Percentiles rank a stretch among this genome's conserved stretches.
phyloP scores from a whole-genome alignment of 1,140 invertebrate species.

The Colletes gigas region DNA sequence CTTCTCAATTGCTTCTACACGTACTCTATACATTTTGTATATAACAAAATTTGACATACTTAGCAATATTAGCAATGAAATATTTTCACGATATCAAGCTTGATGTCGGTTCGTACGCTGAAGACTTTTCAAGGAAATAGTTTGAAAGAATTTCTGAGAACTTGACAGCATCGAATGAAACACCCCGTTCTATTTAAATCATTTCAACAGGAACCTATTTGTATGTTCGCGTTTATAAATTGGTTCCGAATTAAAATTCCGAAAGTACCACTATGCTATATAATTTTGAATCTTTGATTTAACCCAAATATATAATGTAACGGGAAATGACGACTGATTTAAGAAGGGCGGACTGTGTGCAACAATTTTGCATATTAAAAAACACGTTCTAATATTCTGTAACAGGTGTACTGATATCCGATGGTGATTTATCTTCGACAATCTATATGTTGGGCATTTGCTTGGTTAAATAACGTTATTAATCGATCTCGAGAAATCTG shows the following conservation, averaged over 20 bases:
- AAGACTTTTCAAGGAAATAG: not conserved
- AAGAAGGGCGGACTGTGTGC: not conserved
- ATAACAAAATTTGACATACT: not conserved
- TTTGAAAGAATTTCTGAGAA: not conserved
- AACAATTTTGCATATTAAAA: not conserved
- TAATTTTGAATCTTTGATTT: not conserved
- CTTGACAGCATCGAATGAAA: not conserved
- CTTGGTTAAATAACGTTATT: constrained; percentile 69
- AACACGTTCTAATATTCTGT: not conserved
- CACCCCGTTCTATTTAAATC: not conserved
- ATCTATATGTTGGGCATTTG: constrained; percentile 74
- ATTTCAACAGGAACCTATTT: constrained; percentile 1
- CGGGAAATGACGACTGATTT: not conserved
- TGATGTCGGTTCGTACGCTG: not conserved
- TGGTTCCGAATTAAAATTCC: not conserved
- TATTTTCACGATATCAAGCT: not conserved
- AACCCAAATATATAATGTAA: constrained; percentile 5
- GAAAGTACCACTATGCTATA: not conserved
- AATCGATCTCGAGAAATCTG: constrained; percentile 42
- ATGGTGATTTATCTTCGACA: not conserved
- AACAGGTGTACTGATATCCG: not conserved
- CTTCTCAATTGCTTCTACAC: not conserved
- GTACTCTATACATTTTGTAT: not conserved
- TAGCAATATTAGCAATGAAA: not conserved
- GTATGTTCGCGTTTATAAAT: not conserved